Base-by-base conservation (phyloP, 2,113 vertebrate genomes). In the Anthoscopus minutus region DNA sequence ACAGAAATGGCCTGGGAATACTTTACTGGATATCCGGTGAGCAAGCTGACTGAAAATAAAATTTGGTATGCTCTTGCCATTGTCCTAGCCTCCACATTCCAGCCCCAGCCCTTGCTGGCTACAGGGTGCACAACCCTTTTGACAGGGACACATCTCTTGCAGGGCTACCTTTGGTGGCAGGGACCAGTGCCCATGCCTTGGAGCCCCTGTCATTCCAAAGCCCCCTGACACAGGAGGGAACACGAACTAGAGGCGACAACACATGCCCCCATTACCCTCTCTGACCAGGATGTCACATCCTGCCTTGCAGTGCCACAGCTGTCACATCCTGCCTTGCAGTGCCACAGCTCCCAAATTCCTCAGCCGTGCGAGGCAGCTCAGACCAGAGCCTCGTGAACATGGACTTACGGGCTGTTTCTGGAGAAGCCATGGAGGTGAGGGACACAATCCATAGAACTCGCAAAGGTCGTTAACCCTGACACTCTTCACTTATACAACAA, bases 281-380 rank as follows among this genome's bases (percentile, higher is more conserved):
- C 50, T 84, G 60, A 44, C 31, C 60, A 42, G 51, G 37, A 22
- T 5, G 17, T 48, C 56, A 25, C n/a, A 50, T 51, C 60, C 37
- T 35, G 11, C 24, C 33, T 22, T 1, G 14, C 11, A 35, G 11
- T 1, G 0, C 10, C 48, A 57, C 11, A 1, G 1, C 17, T 53
- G 16, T 48, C 60, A 25, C n/a, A 50, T 51, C 60, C 37, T 35
- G 11, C 24, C 33, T 22, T 1, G 14, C 11, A 35, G 11, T 1
- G 0, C 10, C 48, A 57, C 11, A 1, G 1, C 17, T 53, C 25
- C 37, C 56, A 58, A 48, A 70, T 28, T 61, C 47, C 23, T 31
- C 19, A 28, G 5, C 9, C 1, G 0, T 3, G 16, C 33, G 31
- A 60, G 50, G 60, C 44, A 15, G 16, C 64, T 66, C 81, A 48